phyloP scores from a whole-genome alignment of 1,140 invertebrate species.

The Ceratosolen solmsi region DNA sequence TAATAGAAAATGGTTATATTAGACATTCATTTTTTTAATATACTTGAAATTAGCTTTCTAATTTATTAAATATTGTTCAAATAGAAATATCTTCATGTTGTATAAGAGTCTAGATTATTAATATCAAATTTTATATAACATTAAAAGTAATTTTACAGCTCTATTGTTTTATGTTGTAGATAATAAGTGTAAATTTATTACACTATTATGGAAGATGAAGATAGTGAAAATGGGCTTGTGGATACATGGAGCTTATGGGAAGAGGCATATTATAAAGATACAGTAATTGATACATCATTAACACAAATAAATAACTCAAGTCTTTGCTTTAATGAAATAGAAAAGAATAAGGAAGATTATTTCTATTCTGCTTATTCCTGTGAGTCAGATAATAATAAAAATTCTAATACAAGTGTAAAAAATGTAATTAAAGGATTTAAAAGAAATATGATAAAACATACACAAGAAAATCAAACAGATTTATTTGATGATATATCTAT shows the following conservation, averaged over 20 bases:
- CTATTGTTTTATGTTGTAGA: constrained; percentile 50
- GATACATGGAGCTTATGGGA: constrained; percentile 63
- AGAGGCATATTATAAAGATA: constrained; percentile 61
- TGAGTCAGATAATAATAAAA: constrained; percentile 56
- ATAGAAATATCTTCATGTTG: background rate
- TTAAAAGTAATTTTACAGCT: constrained; percentile 32
- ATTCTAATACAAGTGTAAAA: constrained; percentile 62
- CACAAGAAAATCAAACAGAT: constrained; percentile 58
- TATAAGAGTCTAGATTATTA: background rate
- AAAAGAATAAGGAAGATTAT: constrained; percentile 52
- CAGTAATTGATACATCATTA: constrained; percentile 57
- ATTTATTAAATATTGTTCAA: constrained; percentile 10
- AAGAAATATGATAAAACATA: constrained; percentile 65
- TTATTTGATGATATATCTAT: background rate
- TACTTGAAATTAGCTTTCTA: constrained; percentile 50
- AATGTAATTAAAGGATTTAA: constrained; percentile 67
- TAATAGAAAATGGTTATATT: constrained; percentile 27
- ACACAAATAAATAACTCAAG: constrained; percentile 59
- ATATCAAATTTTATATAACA: constrained; percentile 24
- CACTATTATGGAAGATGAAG: constrained; percentile 73
- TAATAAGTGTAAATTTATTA: constrained; percentile 46
- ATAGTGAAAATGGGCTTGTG: constrained; percentile 65
- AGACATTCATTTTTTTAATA: constrained; percentile 27
- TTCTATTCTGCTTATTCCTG: constrained; percentile 46
- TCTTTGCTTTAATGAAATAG: constrained; percentile 59